Percentiles rank a stretch among this genome's conserved stretches.
phyloP scores from a whole-genome alignment of 2,113 vertebrate genomes.

The Chiloscyllium plagiosum region DNA sequence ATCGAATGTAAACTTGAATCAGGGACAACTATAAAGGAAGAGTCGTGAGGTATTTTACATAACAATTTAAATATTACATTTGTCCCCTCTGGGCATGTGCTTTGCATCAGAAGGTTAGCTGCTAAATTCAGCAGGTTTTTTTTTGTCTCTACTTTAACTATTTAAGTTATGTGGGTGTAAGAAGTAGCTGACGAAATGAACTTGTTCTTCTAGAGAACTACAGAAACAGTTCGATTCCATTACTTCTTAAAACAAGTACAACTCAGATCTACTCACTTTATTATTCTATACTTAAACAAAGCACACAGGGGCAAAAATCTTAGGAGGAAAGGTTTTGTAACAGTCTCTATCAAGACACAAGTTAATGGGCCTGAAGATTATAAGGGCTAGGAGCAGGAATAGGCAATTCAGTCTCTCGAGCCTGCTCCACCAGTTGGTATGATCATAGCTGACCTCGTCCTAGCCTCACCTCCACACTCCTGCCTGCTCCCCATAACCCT shows the following conservation, averaged over 20 bases:
- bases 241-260: background rate
- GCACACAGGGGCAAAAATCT: too few relatives aligned
- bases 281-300: too few relatives aligned
- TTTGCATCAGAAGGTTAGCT: background rate
- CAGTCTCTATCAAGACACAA: too few relatives aligned
- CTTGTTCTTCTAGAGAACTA: background rate
- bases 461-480: too few relatives aligned
- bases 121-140: constrained; percentile 10
- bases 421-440: too few relatives aligned
- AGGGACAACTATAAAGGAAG: background rate
- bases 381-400: too few relatives aligned
- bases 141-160: background rate
- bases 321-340: too few relatives aligned
- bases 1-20: background rate
- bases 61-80: background rate
- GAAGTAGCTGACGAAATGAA: background rate
- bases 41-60: constrained; percentile 3
- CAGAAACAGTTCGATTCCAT: background rate
- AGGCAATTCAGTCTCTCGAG: too few relatives aligned
- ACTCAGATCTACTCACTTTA: background rate
- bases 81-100: background rate
- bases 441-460: too few relatives aligned
- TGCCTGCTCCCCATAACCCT: too few relatives aligned
- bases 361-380: too few relatives aligned
- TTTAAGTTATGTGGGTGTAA: background rate